phyloP scores from a whole-genome alignment of 2,113 vertebrate genomes.

The Nymphicus hollandicus region DNA sequence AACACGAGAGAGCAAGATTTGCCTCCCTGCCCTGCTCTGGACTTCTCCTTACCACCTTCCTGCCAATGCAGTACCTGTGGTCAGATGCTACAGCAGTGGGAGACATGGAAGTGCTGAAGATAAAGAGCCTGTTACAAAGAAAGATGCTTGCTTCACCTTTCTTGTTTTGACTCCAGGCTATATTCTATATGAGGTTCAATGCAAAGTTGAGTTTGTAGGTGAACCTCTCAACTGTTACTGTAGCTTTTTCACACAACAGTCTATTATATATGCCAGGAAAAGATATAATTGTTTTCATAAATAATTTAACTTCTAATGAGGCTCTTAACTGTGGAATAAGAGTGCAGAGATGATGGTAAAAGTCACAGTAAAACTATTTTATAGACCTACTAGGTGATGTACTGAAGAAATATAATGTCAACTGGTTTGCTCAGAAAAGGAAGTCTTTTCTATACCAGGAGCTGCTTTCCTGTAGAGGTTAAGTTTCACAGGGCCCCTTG shows the following conservation, averaged over 20 bases:
- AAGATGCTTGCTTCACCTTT: background rate
- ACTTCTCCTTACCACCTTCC: background rate
- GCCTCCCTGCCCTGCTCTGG: background rate
- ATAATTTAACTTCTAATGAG: background rate
- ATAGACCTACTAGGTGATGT: background rate
- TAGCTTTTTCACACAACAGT: background rate
- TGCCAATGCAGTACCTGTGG: accelerated
- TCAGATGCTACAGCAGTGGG: background rate
- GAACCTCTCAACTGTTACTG: background rate
- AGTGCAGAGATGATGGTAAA: background rate
- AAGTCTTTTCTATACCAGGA: background rate
- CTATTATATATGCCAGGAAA: background rate
- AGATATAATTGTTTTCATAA: background rate
- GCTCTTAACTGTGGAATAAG: background rate
- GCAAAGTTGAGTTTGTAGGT: background rate
- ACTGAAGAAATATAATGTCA: background rate
- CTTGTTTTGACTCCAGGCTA: background rate
- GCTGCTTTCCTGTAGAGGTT: background rate
- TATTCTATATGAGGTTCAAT: background rate
- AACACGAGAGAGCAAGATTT: background rate
- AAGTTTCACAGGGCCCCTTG: background rate
- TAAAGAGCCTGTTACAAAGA: background rate
- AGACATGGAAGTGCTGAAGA: background rate
- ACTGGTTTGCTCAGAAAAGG: background rate
- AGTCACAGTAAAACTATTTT: background rate